A percentile compares a stretch with the other conserved stretches of the same genome.
These are phyloP conservation scores for Acleris holmiana DNA, from an alignment of 2,888 invertebrate genomes.

Conservation along the genomic window DNA sequence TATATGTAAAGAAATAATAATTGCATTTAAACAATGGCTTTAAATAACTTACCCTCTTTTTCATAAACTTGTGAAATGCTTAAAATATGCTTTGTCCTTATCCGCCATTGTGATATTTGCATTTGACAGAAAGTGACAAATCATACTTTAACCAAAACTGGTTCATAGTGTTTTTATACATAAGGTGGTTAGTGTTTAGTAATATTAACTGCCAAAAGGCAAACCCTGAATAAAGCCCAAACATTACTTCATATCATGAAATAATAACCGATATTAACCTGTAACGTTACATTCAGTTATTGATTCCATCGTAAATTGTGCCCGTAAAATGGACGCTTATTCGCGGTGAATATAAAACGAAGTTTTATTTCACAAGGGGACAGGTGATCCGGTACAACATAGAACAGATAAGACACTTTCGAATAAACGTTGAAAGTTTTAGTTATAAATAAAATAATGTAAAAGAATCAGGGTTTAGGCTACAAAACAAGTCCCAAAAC, in stretches of 20 bases:
- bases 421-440: background rate
- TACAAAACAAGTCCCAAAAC: too few relatives aligned
- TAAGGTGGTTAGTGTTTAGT: background rate
- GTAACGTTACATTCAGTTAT: constrained; percentile 46
- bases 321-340: constrained; percentile 51
- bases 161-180: too few relatives aligned
- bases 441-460: too few relatives aligned
- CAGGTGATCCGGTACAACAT: constrained; percentile 48
- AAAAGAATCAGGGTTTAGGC: too few relatives aligned
- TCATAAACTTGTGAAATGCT: too few relatives aligned
- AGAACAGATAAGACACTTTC: constrained; percentile 17
- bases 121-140: too few relatives aligned
- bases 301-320: constrained; percentile 53
- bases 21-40: too few relatives aligned
- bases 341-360: constrained; percentile 51
- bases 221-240: background rate
- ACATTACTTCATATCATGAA: background rate
- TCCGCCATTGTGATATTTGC: too few relatives aligned
- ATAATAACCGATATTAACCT: constrained; percentile 8
- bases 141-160: too few relatives aligned
- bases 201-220: background rate
- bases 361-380: constrained; percentile 47
- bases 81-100: too few relatives aligned
- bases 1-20: too few relatives aligned
- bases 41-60: too few relatives aligned